Percentiles rank a stretch among this genome's conserved stretches.
Conservation (phyloP, 2,888 invertebrate species). For the Beris chalybata region DNA sequence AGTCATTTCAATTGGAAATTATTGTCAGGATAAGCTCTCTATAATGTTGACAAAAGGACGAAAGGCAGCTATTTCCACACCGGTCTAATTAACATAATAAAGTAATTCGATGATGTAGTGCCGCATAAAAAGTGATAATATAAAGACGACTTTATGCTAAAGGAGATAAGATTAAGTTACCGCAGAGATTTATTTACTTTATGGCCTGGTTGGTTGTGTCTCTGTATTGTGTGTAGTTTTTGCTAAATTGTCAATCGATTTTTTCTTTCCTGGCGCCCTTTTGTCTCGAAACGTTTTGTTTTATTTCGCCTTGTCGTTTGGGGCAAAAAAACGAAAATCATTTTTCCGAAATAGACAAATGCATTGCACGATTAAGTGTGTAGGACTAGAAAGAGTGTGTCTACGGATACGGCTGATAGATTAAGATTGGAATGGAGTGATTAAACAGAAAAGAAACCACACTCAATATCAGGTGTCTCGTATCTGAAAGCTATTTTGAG, state of each 20-base stretch:
- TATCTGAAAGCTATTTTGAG: no score
- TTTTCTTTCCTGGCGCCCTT: slow-evolving; percentile 10
- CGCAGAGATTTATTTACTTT: not conserved
- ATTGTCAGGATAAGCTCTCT: no score
- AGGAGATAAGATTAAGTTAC: slow-evolving; percentile 9
- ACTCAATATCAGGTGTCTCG: no score
- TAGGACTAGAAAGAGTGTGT: no score
- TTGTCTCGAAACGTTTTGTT: slow-evolving; percentile 11
- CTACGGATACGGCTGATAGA: no score
- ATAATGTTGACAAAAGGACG: not conserved
- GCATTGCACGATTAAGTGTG: no score
- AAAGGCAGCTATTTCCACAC: not conserved
- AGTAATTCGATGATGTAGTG: slow-evolving; percentile 8
- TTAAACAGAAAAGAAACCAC: no score
- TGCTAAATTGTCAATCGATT: not conserved
- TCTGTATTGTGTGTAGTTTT: slow-evolving; percentile 4
- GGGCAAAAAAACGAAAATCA: no score
- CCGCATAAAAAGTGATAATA: slow-evolving; percentile 7
- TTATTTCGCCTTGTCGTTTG: not conserved
- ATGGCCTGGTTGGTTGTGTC: not conserved
- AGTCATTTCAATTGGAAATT: no score
- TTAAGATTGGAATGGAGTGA: no score
- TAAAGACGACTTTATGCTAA: slow-evolving; percentile 1
- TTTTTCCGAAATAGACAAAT: no score
- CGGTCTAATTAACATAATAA: slow-evolving; percentile 5